Evolutionary conservation across 1,140 invertebrate species (phyloP).

Genomic region (Zaprionus lachaisei): DNA sequence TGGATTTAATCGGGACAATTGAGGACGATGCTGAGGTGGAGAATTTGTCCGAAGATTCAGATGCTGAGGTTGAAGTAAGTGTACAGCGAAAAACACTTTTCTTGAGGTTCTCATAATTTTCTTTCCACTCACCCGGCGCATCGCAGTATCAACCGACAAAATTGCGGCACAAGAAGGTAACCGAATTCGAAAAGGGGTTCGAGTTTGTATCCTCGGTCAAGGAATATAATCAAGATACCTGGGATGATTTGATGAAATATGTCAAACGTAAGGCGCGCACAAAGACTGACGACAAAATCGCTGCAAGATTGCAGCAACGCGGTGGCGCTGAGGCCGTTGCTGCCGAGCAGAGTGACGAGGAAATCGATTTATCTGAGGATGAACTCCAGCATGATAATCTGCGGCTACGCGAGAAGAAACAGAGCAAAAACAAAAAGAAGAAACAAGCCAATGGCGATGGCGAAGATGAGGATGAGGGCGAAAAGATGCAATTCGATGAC

Average conservation of each 20-base stretch:
- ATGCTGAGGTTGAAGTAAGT: slow-evolving; percentile 91
- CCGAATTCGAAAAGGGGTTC: slow-evolving; percentile 91
- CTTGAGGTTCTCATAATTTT: slow-evolving; percentile 35
- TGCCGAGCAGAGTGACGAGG: slow-evolving; percentile 73
- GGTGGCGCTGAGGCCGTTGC: slow-evolving; percentile 84
- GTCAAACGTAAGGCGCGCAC: slow-evolving; percentile 91
- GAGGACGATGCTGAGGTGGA: slow-evolving; percentile 91
- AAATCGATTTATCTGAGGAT: slow-evolving; percentile 88
- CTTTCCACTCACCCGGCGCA: not conserved
- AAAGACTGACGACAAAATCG: slow-evolving; percentile 93
- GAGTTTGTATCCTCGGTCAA: slow-evolving; percentile 89
- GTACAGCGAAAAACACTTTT: slow-evolving; percentile 7
- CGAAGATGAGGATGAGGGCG: slow-evolving; percentile 85
- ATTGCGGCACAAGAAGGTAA: slow-evolving; percentile 89
- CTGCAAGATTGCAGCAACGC: slow-evolving; percentile 85
- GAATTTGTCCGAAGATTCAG: slow-evolving; percentile 92
- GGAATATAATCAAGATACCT: slow-evolving; percentile 93
- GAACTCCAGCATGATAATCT: slow-evolving; percentile 89
- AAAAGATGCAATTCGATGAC: slow-evolving; percentile 90
- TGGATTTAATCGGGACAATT: slow-evolving; percentile 88
- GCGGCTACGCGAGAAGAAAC: slow-evolving; percentile 86
- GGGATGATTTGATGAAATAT: slow-evolving; percentile 94
- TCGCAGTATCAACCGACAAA: slow-evolving; percentile 91
- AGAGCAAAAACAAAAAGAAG: slow-evolving; percentile 86
- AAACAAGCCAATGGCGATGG: slow-evolving; percentile 83